phyloP scores from a whole-genome alignment of 2,888 invertebrate genomes.

The Drosophila fulvimacula region DNA sequence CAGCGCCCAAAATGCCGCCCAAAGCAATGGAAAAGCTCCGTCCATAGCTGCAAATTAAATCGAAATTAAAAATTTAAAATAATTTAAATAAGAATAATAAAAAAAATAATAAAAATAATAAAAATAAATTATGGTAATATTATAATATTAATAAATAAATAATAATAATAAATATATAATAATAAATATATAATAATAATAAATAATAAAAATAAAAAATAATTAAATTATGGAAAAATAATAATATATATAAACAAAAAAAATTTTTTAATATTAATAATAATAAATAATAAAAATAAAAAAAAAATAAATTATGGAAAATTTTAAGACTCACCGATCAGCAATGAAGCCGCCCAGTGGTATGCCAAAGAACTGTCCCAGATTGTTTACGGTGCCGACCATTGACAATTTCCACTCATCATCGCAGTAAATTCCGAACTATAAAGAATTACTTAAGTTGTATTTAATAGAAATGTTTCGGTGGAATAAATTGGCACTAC shows the following conservation, averaged over 20 bases:
- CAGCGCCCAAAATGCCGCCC: conserved; percentile 86
- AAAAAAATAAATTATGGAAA: not conserved
- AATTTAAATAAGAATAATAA: too few species aligned
- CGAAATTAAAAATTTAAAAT: not conserved
- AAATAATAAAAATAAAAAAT: too few species aligned
- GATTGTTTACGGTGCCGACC: conserved; percentile 90
- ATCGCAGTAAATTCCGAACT: conserved; percentile 82
- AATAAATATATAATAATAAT: too few species aligned
- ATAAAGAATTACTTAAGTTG: conserved; percentile 10
- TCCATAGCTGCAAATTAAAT: conserved; percentile 85
- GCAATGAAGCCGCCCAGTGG: conserved; percentile 88
- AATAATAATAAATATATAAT: too few species aligned
- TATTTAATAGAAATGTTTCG: conserved; percentile 35
- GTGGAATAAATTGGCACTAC: conserved; percentile 23
- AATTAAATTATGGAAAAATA: too few species aligned
- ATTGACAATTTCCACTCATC: conserved; percentile 90
- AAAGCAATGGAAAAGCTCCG: conserved; percentile 87
- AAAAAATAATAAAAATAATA: too few species aligned
- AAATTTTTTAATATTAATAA: too few species aligned
- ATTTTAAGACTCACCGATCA: conserved; percentile 86
- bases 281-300: not conserved
- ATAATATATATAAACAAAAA: too few species aligned
- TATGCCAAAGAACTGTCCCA: conserved; percentile 90
- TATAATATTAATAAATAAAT: too few species aligned
- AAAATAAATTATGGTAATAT: too few species aligned